Conservation (phyloP, 2,888 invertebrate genomes). For the Patella pellucida region DNA sequence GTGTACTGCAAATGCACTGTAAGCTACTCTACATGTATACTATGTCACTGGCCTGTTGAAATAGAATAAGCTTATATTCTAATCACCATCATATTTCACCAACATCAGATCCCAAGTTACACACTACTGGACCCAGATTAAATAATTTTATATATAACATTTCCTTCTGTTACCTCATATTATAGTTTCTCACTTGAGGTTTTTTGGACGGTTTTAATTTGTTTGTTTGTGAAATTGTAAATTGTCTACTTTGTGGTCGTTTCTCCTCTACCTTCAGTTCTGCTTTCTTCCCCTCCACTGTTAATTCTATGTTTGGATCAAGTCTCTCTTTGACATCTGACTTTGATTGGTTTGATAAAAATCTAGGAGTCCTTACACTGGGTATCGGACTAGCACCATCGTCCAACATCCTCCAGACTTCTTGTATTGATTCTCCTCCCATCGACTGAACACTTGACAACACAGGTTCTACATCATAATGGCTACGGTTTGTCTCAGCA, state of each 20-base stretch:
- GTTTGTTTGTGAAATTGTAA: background rate
- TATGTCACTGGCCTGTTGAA: too few species aligned
- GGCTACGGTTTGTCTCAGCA: background rate
- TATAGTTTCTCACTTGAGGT: slow-evolving; percentile 56
- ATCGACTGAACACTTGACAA: slow-evolving; percentile 64
- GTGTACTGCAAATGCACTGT: too few species aligned
- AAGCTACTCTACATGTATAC: too few species aligned
- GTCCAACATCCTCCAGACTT: slow-evolving; percentile 67
- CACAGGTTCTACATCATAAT: slow-evolving; percentile 32
- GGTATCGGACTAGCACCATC: slow-evolving; percentile 42
- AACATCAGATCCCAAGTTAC: too few species aligned
- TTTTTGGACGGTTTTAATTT: slow-evolving; percentile 40
- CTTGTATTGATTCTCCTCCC: slow-evolving; percentile 64
- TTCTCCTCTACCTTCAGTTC: background rate
- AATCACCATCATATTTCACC: too few species aligned
- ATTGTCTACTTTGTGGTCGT: too few species aligned
- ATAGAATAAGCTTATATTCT: too few species aligned
- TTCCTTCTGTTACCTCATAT: slow-evolving; percentile 42
- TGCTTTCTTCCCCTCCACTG: slow-evolving; percentile 23
- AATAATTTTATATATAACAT: slow-evolving; percentile 9
- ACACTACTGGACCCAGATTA: too few species aligned
- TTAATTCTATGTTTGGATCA: slow-evolving; percentile 31
- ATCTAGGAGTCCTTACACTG: slow-evolving; percentile 38
- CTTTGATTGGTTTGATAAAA: slow-evolving; percentile 14
- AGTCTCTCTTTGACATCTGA: slow-evolving; percentile 13